Conservation (phyloP, 2,797 vertebrate species). For the Cyprinella venusta region DNA sequence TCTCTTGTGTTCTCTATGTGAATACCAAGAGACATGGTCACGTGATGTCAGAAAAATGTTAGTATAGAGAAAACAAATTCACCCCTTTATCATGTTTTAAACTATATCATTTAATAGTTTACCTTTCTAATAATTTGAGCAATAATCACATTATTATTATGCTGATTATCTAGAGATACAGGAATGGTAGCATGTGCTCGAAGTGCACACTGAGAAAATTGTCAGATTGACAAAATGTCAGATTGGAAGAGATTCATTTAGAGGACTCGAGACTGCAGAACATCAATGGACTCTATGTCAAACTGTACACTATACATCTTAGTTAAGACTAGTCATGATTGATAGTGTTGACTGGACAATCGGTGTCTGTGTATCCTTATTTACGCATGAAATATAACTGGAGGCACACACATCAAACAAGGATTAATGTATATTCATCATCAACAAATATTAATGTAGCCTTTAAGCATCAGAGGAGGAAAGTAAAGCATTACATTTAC, state of each 20-base stretch:
- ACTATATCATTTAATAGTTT: background rate
- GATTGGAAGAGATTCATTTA: background rate
- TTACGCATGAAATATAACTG: background rate
- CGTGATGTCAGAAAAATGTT: background rate
- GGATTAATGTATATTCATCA: background rate
- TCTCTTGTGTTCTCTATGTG: slow-evolving; percentile 53
- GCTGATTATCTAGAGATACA: background rate
- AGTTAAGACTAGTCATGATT: background rate
- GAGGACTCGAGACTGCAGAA: background rate
- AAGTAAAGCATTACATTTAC: too few relatives aligned
- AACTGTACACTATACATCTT: background rate
- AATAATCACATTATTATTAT: background rate
- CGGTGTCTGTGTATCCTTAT: background rate
- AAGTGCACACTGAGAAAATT: background rate
- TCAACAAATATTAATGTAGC: too few relatives aligned
- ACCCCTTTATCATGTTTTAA: background rate
- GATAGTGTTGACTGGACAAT: background rate
- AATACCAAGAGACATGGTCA: background rate
- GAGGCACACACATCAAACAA: background rate
- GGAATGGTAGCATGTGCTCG: background rate
- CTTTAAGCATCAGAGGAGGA: too few relatives aligned
- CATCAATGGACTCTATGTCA: background rate
- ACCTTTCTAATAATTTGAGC: background rate
- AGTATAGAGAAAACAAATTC: background rate
- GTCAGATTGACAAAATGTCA: background rate